Evolutionary conservation across 2,888 invertebrate genomes (phyloP), one percentile per base, ranked within the genome.

Genomic region (Adelognathus sp.): DNA sequence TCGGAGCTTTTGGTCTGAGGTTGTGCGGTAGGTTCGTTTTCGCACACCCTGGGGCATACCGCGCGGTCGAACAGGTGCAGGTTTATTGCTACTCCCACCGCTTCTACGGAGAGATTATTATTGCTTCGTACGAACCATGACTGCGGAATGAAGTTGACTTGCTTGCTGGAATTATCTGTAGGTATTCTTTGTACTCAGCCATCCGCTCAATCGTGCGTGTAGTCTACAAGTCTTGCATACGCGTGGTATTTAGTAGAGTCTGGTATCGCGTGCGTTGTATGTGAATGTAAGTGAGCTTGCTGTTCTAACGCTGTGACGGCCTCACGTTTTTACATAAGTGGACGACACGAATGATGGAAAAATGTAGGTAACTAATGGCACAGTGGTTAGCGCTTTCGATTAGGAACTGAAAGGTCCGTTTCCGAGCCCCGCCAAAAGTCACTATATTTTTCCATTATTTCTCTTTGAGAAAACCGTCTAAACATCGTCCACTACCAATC

Each of bases 71-170:
- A 71, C 60, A 75, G 71, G 69, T 80, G 61, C 67, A 36, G 67
- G 50, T 63, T 80, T 58, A 69, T 69, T 58, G 67, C 70, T 29
- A 29, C 29, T 29, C 58, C 52, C 31, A 36, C 44, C 76, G 46
- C 54, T 63, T 36, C 46, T 61, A 56, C 41, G 72, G 71, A 75
- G 69, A 69, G 75, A 80, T 80, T 72, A 78, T 75, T 80, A 72
- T 80, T 58, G 71, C 71, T 44, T 31, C 61, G 18, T 66, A 60
- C 69, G 70, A 58, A 73, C 63, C 61, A 16, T 6, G 36, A 6
- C 2, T 16, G 27, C 27, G n/a, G 27, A 16, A 27, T 16, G 44
- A 29, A 36, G 36, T 36, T 41, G 41, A 61, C 41, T 33, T 4
- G 41, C 11, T 41, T 24, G 14, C 6, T 9, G 29, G 9, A 21